A percentile compares a stretch with the other conserved stretches of the same genome.
These are phyloP conservation scores for Trichacis sp. DNA, from an alignment of 2,888 invertebrate species.

Conservation along the genomic window DNA sequence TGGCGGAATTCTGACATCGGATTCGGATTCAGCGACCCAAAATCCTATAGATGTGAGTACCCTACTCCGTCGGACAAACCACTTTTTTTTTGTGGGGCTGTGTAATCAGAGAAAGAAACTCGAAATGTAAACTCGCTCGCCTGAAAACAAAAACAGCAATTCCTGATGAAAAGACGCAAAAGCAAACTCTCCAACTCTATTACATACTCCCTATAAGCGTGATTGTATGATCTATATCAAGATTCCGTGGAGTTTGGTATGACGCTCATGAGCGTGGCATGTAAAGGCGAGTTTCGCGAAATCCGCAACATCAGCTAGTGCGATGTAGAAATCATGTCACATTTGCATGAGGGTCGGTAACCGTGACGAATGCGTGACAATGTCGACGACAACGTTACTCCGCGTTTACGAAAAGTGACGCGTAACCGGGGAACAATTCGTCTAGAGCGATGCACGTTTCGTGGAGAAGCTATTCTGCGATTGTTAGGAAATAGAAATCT, in stretches of 20 bases:
- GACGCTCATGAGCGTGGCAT: background rate
- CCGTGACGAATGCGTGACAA: constrained; percentile 40
- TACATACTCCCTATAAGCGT: too few species aligned
- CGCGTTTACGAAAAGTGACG: constrained; percentile 52
- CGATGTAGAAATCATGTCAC: constrained; percentile 41
- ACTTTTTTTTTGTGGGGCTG: too few species aligned
- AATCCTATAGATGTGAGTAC: too few species aligned
- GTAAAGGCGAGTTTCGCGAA: constrained; percentile 28
- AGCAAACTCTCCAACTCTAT: too few species aligned
- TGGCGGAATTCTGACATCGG: too few species aligned
- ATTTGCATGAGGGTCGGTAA: constrained; percentile 40
- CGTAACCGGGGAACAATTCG: constrained; percentile 37
- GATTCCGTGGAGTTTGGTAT: constrained; percentile 1
- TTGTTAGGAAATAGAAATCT: constrained; percentile 29
- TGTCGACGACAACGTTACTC: constrained; percentile 39
- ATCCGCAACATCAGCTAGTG: constrained; percentile 30
- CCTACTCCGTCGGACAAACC: too few species aligned
- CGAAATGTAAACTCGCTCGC: too few species aligned
- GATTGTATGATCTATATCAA: background rate
- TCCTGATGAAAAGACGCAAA: too few species aligned
- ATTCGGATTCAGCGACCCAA: too few species aligned
- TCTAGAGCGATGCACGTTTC: constrained; percentile 32
- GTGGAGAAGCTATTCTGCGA: constrained; percentile 34
- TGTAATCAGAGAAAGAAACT: too few species aligned
- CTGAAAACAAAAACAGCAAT: too few species aligned